These are phyloP conservation scores for Bombus pyrosoma DNA, from an alignment of 1,140 invertebrate genomes.

Conservation along the genomic window DNA sequence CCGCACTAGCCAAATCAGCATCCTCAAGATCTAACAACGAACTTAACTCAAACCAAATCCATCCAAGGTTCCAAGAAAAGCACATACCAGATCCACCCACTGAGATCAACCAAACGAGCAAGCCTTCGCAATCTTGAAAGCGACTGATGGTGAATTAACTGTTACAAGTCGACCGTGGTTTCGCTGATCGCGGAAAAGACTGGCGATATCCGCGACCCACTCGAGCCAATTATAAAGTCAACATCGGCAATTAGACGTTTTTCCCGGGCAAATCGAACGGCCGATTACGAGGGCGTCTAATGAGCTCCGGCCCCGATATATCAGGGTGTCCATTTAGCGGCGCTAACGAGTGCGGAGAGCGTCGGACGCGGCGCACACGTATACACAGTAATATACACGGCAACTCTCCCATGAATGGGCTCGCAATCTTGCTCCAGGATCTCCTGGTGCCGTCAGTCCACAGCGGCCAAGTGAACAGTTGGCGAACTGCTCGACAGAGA, in stretches of 20 bases:
- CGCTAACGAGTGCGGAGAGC: slow-evolving; percentile 64
- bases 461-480: slow-evolving; percentile 73
- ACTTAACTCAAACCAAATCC: no score
- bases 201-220: not conserved
- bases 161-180: not conserved
- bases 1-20: no score
- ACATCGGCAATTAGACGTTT: slow-evolving; percentile 47
- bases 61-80: no score
- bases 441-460: slow-evolving; percentile 52
- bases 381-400: slow-evolving; percentile 14
- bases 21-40: no score
- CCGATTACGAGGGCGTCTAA: slow-evolving; percentile 53
- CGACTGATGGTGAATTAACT: slow-evolving; percentile 7
- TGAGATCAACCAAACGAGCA: no score
- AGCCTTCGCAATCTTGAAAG: no score
- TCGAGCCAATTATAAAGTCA: slow-evolving; percentile 44
- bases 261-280: slow-evolving; percentile 46
- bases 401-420: slow-evolving; percentile 65
- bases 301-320: slow-evolving; percentile 56
- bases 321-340: slow-evolving; percentile 67
- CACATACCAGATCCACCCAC: no score
- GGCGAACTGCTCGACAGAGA: slow-evolving; percentile 61
- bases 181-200: slow-evolving; percentile 13
- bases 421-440: slow-evolving; percentile 72
- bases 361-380: slow-evolving; percentile 31